Evolutionary conservation across 2,888 invertebrate species (phyloP), one percentile per base, ranked within the genome.

Genomic region (Herminia tarsipennalis): DNA sequence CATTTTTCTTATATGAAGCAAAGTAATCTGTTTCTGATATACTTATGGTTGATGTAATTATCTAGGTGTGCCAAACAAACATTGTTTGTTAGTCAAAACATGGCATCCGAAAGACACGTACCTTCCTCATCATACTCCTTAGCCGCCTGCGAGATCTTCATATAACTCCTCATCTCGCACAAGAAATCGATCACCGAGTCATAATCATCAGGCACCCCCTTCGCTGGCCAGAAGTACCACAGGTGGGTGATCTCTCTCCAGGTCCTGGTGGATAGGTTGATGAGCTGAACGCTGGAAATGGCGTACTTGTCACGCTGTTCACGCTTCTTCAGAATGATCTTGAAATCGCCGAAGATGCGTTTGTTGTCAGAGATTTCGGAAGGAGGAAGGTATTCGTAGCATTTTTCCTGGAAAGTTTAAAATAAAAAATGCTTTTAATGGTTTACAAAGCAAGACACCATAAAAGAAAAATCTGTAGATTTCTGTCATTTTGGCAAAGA

Each of bases 191-290:
- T 96, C 32, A 98, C 92, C 0, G 96, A 95, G 37, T 96, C 94
- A 37, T 95, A 95, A 70, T 98, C 97, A 4, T 93, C 93, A 1
- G 98, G 98, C 0, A 96, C 95, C 0, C 97, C 97, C 54, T 95
- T 94, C n/a, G 94, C 93, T 0, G 98, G 98, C 98, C 98, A 98
- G 73, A 97, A 94, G 89, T 97, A 98, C 98, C 98, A 98, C 72
- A 98, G 94, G 75, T 98, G 98, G 0, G 95, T 96, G 40, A 98
- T 93, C 81, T 98, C 98, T 28, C 98, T 89, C 93, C 96, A 96
- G 51, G 96, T 95, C 79, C 96, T 96, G 30, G 95, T 95, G 57
- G 94, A 93, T 83, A 96, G 89, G 81, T 96, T 96, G 91, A 97
- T 96, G 1, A 98, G 88, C 78, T 97, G 95, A 10, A 98, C 91